Base-by-base conservation (phyloP, 2,888 invertebrate species). In the Cybosia mesomella region DNA sequence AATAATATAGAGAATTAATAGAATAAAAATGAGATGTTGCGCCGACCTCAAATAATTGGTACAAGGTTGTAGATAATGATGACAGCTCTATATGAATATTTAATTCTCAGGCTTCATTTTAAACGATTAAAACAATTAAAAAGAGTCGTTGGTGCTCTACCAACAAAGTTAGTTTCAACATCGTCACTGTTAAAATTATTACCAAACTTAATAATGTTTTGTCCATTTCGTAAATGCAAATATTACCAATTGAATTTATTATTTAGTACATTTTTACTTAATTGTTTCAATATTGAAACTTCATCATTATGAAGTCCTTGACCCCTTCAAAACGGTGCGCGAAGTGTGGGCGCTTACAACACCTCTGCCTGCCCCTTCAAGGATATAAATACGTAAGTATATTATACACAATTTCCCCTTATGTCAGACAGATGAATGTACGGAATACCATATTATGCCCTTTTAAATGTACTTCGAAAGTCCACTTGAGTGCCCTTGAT, bases 401-500 rank as follows among this genome's bases (percentile, higher is more conserved):
- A 49, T n/a, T 49, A n/a, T 18, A 9, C 28, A 22, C 28, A 55
- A 55, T 55, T 55, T 28, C 55, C 55, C 24, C 7, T 28, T 15
- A 34, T n/a, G 21, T 58, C 21, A 24, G 21, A 55, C 1, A 15
- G 24, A 24, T 55, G 55, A 55, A 55, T 55, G 55, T 28, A 55
- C 55, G 55, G 55, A 28, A 55, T 24, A 24, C 55, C 32, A 18
- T 67, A 67, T 72, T 69, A 60, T 55, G 58, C 15, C 11, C 22
- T 57, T 55, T 58, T 70, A 68, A 68, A 64, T 65, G 63, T 32
- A 63, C 64, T 58, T 69, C 64, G n/a, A 64, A 62, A 69, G 64
- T 69, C 28, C 21, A 28, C 60, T 54, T 8, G 53, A 28, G 32
- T 39, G 64, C 5, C 77, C 81, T 78, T 80, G 70, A 11, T 58